Conservation (phyloP, 2,113 vertebrate genomes). For the Sylvilagus bachmani region DNA sequence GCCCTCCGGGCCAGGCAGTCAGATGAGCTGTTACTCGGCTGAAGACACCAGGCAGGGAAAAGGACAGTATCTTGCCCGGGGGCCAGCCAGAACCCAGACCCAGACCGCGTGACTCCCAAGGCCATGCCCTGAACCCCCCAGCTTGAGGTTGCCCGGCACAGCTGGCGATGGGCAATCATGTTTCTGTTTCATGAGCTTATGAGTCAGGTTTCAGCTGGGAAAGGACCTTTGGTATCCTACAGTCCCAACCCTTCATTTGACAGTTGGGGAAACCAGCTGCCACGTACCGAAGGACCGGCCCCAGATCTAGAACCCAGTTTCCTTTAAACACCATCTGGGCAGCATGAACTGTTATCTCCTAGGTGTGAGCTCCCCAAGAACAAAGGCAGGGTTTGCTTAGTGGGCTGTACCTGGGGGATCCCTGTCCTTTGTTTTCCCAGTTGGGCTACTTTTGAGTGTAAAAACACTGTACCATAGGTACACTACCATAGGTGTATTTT, state of each 20-base stretch:
- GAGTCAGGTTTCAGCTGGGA: constrained; percentile 10
- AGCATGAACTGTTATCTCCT: neutral
- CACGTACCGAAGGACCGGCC: neutral
- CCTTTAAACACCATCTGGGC: neutral
- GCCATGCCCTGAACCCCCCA: neutral
- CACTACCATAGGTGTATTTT: neutral
- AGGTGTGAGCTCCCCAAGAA: neutral
- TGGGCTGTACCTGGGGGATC: neutral
- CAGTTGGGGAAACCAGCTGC: neutral
- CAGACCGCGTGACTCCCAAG: neutral
- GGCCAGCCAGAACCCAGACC: constrained; percentile 14
- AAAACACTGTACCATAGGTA: neutral
- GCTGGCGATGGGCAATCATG: neutral
- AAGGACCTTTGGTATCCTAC: constrained; percentile 33
- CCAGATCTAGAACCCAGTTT: neutral
- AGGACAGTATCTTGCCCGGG: neutral
- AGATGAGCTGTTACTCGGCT: neutral
- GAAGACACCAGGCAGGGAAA: neutral
- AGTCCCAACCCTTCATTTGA: constrained; percentile 14
- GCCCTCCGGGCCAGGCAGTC: neutral
- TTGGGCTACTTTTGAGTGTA: neutral
- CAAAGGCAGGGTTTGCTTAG: constrained; percentile 23
- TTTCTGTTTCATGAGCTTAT: constrained; percentile 44
- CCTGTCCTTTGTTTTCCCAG: neutral
- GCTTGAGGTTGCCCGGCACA: neutral